Percentiles rank a stretch among this genome's conserved stretches.
These are phyloP conservation scores for Arge pagana DNA, from an alignment of 2,888 invertebrate species.

Conservation along the genomic window DNA sequence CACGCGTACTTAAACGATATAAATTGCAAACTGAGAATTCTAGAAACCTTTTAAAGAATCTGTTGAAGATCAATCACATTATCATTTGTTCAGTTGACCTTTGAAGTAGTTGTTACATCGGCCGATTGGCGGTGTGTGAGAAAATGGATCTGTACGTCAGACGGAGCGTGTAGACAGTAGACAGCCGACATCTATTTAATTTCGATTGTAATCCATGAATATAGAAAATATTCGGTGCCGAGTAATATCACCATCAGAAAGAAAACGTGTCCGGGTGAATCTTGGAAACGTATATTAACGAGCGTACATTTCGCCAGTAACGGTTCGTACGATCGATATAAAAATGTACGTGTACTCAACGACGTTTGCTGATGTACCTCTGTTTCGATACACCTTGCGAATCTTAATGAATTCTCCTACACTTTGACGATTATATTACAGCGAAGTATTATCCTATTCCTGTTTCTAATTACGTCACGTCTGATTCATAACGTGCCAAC, in stretches of 20 bases:
- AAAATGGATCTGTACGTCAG: conserved; percentile 34
- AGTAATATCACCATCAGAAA: too few species aligned
- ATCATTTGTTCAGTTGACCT: conserved; percentile 16
- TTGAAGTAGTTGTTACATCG: conserved; percentile 26
- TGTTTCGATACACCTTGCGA: not conserved
- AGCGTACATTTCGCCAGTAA: too few species aligned
- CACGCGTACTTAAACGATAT: too few species aligned
- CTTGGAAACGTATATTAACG: too few species aligned
- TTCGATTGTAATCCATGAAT: conserved; percentile 1
- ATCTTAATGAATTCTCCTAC: not conserved
- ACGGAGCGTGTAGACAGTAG: conserved; percentile 24
- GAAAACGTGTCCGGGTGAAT: too few species aligned
- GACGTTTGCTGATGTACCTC: not conserved
- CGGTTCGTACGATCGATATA: not conserved
- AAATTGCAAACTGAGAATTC: too few species aligned
- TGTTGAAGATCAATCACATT: not conserved
- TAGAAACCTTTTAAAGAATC: too few species aligned
- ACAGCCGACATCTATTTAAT: conserved; percentile 3
- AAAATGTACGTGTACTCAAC: too few species aligned
- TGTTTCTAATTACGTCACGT: conserved; percentile 10
- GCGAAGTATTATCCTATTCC: not conserved
- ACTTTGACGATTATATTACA: not conserved
- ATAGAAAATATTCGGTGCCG: conserved; percentile 11
- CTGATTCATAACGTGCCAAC: conserved; percentile 4
- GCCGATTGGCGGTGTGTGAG: conserved; percentile 18